Evolutionary conservation across 1,140 invertebrate genomes (phyloP), one percentile per base, ranked within the genome.

Genomic region (Centruroides vittatus): DNA sequence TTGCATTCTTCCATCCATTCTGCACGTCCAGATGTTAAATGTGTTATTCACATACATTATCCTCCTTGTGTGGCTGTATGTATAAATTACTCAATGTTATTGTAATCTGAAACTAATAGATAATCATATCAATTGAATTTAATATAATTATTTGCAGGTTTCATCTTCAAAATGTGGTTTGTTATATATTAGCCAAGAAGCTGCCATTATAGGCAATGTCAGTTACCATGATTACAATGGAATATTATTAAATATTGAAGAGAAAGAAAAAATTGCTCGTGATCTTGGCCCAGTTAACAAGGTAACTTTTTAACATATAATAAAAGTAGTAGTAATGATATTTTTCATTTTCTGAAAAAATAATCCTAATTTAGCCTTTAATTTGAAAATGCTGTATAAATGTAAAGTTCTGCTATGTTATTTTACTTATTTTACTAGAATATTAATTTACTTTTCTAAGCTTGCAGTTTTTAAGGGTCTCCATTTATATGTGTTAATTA

Each of bases 1-100:
- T 78, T 99, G 55, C 96, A 99, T 73, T 93, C 94, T 51, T 89
- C 91, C 55, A 90, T 99, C 70, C 96, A 99, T 77, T 86, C 91
- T 51, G 89, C 92, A 5, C 82, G 97, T 55, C 96, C 96, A 5
- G 97, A 99, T 75, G 83, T 98, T 61, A 88, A 88, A 69, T 96
- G 92, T 75, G 87, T 98, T 72, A 84, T 99, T 68, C 94, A 98
- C 77, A 81, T 98, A 62, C 90, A 93, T 69, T 89, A 87, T 68
- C 85, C 91, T 56, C 81, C 86, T 53, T 90, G 92, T 61, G 85
- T 94, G 60, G 93, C 95, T 57, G 86, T 96, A 47, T 55, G 60
- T 65, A 53, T 47, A 51, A 36, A 53, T 53, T 5, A 36, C 8
- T 51, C 49, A 12, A 23, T 53, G 8, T 53, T 34, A 36, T 34